Evolutionary conservation across 2,888 invertebrate genomes (phyloP).

Genomic region (Stenichneumon culpator): DNA sequence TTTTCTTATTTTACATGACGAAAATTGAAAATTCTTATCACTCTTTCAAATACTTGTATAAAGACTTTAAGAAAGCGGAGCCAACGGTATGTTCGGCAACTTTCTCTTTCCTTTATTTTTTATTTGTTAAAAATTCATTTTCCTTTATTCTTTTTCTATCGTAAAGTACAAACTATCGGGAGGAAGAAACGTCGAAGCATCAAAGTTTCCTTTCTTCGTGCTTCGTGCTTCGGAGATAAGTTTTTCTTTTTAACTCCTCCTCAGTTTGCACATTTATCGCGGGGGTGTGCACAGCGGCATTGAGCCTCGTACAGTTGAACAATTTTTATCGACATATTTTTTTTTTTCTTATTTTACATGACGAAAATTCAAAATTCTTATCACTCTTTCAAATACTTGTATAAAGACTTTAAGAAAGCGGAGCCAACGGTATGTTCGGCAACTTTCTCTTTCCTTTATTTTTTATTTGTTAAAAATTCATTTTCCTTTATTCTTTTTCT

Average conservation of each 20-base stretch:
- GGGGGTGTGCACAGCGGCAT: background rate
- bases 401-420: background rate
- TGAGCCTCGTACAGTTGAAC: background rate
- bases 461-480: background rate
- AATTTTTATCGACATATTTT: background rate
- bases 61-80: background rate
- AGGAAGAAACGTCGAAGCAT: too few species aligned
- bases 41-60: too few species aligned
- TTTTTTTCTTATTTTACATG: background rate
- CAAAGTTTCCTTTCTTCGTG: too few species aligned
- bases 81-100: background rate
- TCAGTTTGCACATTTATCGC: background rate
- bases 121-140: too few species aligned
- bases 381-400: too few species aligned
- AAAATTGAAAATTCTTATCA: background rate
- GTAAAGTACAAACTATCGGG: too few species aligned
- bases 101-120: background rate
- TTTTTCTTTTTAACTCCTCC: too few species aligned
- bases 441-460: background rate
- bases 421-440: background rate
- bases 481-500: background rate
- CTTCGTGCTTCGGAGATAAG: too few species aligned
- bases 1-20: background rate
- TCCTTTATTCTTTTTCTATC: too few species aligned
- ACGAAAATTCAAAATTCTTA: background rate